A percentile compares a stretch with the other conserved stretches of the same genome.
Evolutionary conservation across 2,888 invertebrate genomes (phyloP).

Genomic region (Drosophila phalerata): DNA sequence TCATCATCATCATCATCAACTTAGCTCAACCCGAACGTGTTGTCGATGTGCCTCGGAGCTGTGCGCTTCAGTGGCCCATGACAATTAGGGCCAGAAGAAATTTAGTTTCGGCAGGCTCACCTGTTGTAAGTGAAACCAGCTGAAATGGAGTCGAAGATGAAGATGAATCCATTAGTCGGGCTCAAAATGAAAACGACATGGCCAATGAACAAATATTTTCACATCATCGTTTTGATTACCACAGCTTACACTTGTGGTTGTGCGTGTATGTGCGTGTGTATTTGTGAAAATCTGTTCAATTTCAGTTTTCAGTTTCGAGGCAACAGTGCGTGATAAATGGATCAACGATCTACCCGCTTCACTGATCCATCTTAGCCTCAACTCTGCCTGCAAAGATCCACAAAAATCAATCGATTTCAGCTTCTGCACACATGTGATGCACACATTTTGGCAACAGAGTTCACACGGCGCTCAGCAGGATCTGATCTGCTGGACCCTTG

Average conservation of each 20-base stretch:
- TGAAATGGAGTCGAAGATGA: conserved; percentile 15
- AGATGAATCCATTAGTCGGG: conserved; percentile 60
- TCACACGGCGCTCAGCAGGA: conserved; percentile 39
- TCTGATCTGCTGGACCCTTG: neutral
- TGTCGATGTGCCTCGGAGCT: conserved; percentile 38
- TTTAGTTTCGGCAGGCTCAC: conserved; percentile 52
- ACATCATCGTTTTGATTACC: conserved; percentile 76
- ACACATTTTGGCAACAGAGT: conserved; percentile 26
- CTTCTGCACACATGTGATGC: conserved; percentile 35
- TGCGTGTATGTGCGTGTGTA: conserved; percentile 14
- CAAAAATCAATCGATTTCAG: conserved; percentile 51
- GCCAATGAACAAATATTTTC: conserved; percentile 75
- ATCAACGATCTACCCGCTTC: conserved; percentile 72
- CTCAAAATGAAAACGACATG: conserved; percentile 60
- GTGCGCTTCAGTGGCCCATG: conserved; percentile 76
- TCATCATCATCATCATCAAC: conserved; percentile 33
- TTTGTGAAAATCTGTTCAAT: conserved; percentile 51
- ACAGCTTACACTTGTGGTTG: conserved; percentile 43
- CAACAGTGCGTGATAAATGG: conserved; percentile 76
- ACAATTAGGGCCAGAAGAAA: conserved; percentile 72
- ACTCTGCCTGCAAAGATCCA: conserved; percentile 4
- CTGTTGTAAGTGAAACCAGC: conserved; percentile 61
- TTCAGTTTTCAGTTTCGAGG: conserved; percentile 74
- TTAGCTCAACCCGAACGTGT: conserved; percentile 17
- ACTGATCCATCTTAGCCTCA: conserved; percentile 27